Evolutionary conservation across 2,797 vertebrate species (phyloP).

Genomic region (Tauraco hartlaubi): DNA sequence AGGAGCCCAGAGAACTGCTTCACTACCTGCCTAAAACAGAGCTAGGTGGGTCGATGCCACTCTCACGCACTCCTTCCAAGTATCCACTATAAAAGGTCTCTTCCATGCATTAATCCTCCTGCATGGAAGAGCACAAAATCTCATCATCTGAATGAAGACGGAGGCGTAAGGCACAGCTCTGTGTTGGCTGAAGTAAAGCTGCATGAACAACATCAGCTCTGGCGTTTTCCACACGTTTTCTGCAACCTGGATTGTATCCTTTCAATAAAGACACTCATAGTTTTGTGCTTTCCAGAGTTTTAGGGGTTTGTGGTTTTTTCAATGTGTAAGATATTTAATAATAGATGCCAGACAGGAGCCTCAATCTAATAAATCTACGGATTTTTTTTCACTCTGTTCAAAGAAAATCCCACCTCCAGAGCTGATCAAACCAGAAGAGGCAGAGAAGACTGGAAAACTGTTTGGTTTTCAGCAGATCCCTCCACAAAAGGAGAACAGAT

Average conservation of each 20-base stretch:
- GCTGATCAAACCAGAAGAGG: neutral
- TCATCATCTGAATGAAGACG: neutral
- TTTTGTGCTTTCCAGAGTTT: neutral
- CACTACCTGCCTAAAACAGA: neutral
- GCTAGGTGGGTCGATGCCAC: neutral
- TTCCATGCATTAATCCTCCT: neutral
- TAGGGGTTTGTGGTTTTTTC: accelerated
- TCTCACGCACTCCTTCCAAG: accelerated
- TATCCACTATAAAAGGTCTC: neutral
- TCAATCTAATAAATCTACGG: neutral
- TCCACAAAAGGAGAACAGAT: neutral
- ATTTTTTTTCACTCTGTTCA: neutral
- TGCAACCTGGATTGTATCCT: neutral
- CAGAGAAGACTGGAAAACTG: neutral
- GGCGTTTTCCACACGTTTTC: neutral
- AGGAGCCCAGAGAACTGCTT: neutral
- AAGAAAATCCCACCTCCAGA: neutral
- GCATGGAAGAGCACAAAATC: neutral
- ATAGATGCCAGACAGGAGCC: neutral
- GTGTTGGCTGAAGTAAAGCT: neutral
- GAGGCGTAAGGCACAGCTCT: neutral
- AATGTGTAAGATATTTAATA: neutral
- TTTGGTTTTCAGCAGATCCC: neutral
- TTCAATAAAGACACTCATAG: neutral
- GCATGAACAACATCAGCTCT: neutral